Percentiles rank a stretch among this genome's conserved stretches.
Conservation (phyloP, 2,888 invertebrate genomes). For the Tachina fera region DNA sequence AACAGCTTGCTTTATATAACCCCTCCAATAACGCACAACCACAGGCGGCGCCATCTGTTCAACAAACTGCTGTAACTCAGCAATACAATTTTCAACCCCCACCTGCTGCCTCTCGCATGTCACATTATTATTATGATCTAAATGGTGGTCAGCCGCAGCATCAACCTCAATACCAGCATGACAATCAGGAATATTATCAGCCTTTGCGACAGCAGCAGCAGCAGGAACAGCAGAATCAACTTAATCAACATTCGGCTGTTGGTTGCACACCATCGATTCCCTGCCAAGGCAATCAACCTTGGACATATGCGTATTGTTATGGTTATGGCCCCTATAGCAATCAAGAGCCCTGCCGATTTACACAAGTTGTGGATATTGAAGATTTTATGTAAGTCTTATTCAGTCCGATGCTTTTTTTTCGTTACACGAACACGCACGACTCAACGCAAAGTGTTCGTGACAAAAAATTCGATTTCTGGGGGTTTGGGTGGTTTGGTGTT, state of each 20-base stretch:
- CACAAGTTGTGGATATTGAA: slow-evolving; percentile 87
- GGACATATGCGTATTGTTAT: slow-evolving; percentile 87
- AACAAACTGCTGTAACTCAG: slow-evolving; percentile 18
- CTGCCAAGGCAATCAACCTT: slow-evolving; percentile 84
- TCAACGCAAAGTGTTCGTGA: no score
- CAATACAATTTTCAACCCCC: slow-evolving; percentile 38
- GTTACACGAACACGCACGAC: no score
- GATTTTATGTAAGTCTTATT: slow-evolving; percentile 88
- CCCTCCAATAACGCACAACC: slow-evolving; percentile 38
- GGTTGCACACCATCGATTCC: slow-evolving; percentile 79
- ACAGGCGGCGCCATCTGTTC: slow-evolving; percentile 40
- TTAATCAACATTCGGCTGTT: slow-evolving; percentile 45
- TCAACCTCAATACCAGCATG: slow-evolving; percentile 37
- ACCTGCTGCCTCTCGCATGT: slow-evolving; percentile 28
- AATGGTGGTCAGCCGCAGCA: slow-evolving; percentile 13
- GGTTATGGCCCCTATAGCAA: slow-evolving; percentile 84
- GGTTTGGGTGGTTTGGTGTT: no score
- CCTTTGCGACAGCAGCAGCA: slow-evolving; percentile 12
- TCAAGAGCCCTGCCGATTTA: slow-evolving; percentile 87
- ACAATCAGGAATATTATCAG: slow-evolving; percentile 11
- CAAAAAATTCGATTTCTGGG: no score
- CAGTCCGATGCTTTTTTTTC: not conserved
- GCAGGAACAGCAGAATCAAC: slow-evolving; percentile 17
- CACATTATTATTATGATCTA: slow-evolving; percentile 39
- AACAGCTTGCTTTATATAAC: slow-evolving; percentile 24